These are phyloP conservation scores for Sapajus apella DNA, from an alignment of 2,113 vertebrate genomes.

Conservation along the genomic window DNA sequence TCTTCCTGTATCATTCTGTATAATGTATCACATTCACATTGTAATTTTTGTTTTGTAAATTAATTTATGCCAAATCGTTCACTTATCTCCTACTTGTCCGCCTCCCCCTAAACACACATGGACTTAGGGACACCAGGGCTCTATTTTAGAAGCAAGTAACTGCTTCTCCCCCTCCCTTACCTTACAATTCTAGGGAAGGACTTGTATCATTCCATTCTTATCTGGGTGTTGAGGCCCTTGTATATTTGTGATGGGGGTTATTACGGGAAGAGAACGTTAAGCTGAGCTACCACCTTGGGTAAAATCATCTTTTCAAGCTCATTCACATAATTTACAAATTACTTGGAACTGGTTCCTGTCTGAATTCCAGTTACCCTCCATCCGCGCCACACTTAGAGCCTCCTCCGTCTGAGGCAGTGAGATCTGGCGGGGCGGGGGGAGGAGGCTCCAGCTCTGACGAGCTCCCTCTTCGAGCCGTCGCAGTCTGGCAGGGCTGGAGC, in stretches of 20 bases:
- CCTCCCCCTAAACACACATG: background rate
- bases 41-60: background rate
- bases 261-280: background rate
- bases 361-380: background rate
- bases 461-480: background rate
- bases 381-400: no score
- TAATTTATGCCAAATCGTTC: background rate
- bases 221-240: no score
- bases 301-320: background rate
- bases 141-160: background rate
- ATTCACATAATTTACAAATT: background rate
- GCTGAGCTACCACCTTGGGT: background rate
- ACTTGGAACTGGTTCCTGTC: background rate
- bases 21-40: no score
- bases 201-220: background rate
- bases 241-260: background rate
- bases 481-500: no score
- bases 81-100: background rate
- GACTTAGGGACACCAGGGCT: background rate
- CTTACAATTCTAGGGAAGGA: background rate
- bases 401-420: background rate
- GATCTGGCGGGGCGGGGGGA: background rate
- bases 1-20: background rate
- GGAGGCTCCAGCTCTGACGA: background rate
- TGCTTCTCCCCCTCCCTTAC: background rate